Conservation (phyloP, 1,140 invertebrate species). For the Dysdera silvatica region DNA sequence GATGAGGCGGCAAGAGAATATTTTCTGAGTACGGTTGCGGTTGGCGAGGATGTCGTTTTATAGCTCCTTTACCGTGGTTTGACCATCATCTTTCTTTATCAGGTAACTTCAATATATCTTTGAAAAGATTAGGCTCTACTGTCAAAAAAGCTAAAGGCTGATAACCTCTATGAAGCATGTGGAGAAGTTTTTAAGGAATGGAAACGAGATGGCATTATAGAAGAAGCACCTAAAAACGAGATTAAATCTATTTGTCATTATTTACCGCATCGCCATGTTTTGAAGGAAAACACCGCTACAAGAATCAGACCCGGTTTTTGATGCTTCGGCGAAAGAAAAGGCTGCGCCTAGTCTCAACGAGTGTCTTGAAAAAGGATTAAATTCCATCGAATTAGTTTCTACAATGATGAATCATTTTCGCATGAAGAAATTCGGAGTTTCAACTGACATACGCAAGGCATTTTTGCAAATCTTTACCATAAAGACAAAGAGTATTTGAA, state of each 20-base stretch:
- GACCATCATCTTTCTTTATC: constrained; percentile 31
- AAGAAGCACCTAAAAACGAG: constrained; percentile 34
- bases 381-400: constrained; percentile 28
- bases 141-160: constrained; percentile 33
- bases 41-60: constrained; percentile 33
- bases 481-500: neutral
- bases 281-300: constrained; percentile 23
- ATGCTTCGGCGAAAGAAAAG: constrained; percentile 10
- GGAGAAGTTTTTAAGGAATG: constrained; percentile 37
- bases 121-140: constrained; percentile 29
- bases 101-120: constrained; percentile 28
- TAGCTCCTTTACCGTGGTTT: constrained; percentile 38
- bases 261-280: constrained; percentile 37
- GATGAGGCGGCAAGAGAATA: constrained; percentile 32
- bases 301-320: constrained; percentile 22
- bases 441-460: constrained; percentile 41
- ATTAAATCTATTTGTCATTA: constrained; percentile 32
- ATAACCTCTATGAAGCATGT: constrained; percentile 36
- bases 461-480: constrained; percentile 43
- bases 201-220: constrained; percentile 36
- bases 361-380: constrained; percentile 16
- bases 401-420: constrained; percentile 33
- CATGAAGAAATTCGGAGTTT: neutral
- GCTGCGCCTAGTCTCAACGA: constrained; percentile 10
- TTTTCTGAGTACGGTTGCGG: constrained; percentile 35